Evolutionary conservation across 2,888 invertebrate species (phyloP).

Genomic region (Exocentrus adspersus): DNA sequence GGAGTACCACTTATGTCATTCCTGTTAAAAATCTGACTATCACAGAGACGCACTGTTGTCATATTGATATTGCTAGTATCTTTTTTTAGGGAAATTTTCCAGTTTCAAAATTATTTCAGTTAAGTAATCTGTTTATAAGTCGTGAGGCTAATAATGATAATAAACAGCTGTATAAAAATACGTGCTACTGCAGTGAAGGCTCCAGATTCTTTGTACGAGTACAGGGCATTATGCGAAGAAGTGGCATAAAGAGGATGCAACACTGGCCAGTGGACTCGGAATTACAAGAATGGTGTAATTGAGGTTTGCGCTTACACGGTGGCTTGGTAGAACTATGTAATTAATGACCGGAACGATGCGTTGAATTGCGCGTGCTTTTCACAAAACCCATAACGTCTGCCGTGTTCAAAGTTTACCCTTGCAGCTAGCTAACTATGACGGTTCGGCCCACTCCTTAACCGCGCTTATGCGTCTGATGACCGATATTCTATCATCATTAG

Average conservation of each 20-base stretch:
- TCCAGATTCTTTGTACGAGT: too few species aligned
- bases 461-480: conserved; percentile 23
- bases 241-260: conserved; percentile 23
- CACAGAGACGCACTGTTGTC: too few species aligned
- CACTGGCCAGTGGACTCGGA: conserved; percentile 50
- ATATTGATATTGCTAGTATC: too few species aligned
- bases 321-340: conserved; percentile 52
- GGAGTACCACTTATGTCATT: too few species aligned
- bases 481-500: conserved; percentile 35
- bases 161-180: too few species aligned
- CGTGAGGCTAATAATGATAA: too few species aligned
- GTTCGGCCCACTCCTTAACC: conserved; percentile 29
- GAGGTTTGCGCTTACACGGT: conserved; percentile 53
- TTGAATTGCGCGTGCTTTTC: conserved; percentile 48
- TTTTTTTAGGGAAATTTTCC: too few species aligned
- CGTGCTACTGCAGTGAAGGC: too few species aligned
- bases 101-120: too few species aligned
- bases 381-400: conserved; percentile 40
- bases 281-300: conserved; percentile 57
- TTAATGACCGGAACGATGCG: conserved; percentile 54
- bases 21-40: too few species aligned
- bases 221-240: too few species aligned
- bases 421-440: conserved; percentile 38
- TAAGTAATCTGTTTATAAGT: too few species aligned
- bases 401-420: conserved; percentile 44